Conservation (phyloP, 2,888 invertebrate species). For the Mythimna vitellina region DNA sequence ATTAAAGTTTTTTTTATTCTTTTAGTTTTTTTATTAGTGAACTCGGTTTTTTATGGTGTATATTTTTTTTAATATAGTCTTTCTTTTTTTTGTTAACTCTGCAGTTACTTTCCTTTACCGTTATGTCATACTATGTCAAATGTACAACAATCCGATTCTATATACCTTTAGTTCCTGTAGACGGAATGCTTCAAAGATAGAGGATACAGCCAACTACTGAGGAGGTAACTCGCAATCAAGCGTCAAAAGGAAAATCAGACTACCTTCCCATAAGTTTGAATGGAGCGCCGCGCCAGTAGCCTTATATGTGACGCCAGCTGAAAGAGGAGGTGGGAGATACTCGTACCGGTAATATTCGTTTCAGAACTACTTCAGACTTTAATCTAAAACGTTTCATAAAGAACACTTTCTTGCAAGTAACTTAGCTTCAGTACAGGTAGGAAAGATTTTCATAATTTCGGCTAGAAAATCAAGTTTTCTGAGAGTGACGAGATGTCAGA, state of each 20-base stretch:
- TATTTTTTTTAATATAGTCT: too few relatives aligned
- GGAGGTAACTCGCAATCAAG: constrained; percentile 40
- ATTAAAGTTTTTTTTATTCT: too few relatives aligned
- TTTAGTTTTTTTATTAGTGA: too few relatives aligned
- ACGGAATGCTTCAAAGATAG: constrained; percentile 28
- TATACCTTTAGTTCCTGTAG: constrained; percentile 1
- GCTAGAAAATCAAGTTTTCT: neutral
- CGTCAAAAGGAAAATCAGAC: constrained; percentile 45
- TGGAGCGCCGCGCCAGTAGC: neutral
- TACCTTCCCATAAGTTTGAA: constrained; percentile 25
- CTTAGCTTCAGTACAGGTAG: neutral
- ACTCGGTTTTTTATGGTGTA: too few relatives aligned
- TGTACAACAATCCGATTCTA: neutral
- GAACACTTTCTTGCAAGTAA: too few relatives aligned
- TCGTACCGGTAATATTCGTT: constrained; percentile 4
- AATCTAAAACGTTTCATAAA: constrained; percentile 7
- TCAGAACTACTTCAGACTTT: constrained; percentile 2
- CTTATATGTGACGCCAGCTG: constrained; percentile 4
- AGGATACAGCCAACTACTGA: constrained; percentile 25
- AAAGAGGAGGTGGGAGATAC: neutral
- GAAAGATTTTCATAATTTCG: neutral
- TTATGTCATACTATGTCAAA: neutral
- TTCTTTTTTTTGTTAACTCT: too few relatives aligned
- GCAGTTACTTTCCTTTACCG: too few relatives aligned
- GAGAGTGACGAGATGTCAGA: constrained; percentile 14